Evolutionary conservation across 2,888 invertebrate species (phyloP), one percentile per base, ranked within the genome.

Genomic region (Polyommatus iphigenia): DNA sequence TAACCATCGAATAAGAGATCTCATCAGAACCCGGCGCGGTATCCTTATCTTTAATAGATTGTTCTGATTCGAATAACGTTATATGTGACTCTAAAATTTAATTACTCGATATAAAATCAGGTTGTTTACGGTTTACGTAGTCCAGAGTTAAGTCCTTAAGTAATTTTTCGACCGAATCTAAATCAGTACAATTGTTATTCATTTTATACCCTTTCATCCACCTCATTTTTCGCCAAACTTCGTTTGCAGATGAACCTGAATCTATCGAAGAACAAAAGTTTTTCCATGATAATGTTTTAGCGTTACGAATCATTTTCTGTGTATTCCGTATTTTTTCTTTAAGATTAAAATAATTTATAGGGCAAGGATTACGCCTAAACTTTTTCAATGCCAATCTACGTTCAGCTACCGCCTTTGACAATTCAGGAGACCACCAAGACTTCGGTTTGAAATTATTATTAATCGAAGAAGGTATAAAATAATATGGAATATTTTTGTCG

Each of bases 1-100:
- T 76, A 54, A 79, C 72, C 78, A 80, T 80, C 18, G 79, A 78
- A 24, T 71, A 80, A 0, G 78, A 77, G 8, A 80, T 79, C 6
- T 73, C 76, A 54, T 77, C 77, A 59, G 20, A 54, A 36, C 80
- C 78, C 13, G 79, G 78, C 2, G 79, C 77, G 10, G 79, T 76
- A 32, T 79, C 79, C 41, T 75, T 76, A 50, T 71, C 50, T 57
- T 78, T 76, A 32, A 78, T 67, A 46, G 67, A 71, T 24, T 57
- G 36, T 18, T 41, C 57, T 32, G 77, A 59, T 71, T 80, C 78
- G 5, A 78, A 77, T 13, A 80, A 13, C n/a, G 20, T 62, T 36
- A 80, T 67, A 2, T 24, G n/a, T 10, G 67, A n/a, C 46, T 77
- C 77, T 41, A 76, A 3, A 41, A 5, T 76, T 20, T 7, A 5